Evolutionary conservation across 1,140 invertebrate species (phyloP), one percentile per base, ranked within the genome.

Genomic region (Drosophila lini): DNA sequence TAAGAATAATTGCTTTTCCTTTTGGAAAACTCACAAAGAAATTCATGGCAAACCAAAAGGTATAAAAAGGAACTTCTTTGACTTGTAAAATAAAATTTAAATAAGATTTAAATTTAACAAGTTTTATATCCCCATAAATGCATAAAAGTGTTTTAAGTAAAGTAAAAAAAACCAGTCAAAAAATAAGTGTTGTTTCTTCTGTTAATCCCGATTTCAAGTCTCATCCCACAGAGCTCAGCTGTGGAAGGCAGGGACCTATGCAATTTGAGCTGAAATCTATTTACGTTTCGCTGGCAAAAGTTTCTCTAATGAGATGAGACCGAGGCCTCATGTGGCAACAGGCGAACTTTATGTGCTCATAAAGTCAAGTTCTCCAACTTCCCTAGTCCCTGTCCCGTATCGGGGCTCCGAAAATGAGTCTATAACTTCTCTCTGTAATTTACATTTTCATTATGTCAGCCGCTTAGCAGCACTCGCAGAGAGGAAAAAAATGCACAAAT

Each of bases 361-460:
- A 88, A 86, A 86, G 50, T 57, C 64, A 57, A 48, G 65, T 69
- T 44, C 50, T 36, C 60, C 61, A 65, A 41, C 64, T 36, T 15
- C 70, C 56, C 2, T 5, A n/a, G 11, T 62, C 60, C 63, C 60
- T 25, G 65, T 52, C 57, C 25, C 48, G 53, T 63, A 58, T 45
- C 28, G 45, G 59, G 70, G 69, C 57, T 52, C 42, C 74, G 50
- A 65, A 88, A 80, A 82, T 86, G 81, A 80, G 76, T 67, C 64
- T 77, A 80, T 86, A 86, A 86, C 83, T 88, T 88, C 70, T 13
- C 71, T 28, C 71, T 60, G 70, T 67, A 86, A 86, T 86, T 86
- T 86, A 86, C 83, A 82, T 88, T 88, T 86, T 86, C 83, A 88
- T 86, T 86, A 74, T 76, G 59, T 67, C 59, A 75, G 58, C 56